Conservation (phyloP, 2,888 invertebrate species). For the Chaitophorus viminalis region DNA sequence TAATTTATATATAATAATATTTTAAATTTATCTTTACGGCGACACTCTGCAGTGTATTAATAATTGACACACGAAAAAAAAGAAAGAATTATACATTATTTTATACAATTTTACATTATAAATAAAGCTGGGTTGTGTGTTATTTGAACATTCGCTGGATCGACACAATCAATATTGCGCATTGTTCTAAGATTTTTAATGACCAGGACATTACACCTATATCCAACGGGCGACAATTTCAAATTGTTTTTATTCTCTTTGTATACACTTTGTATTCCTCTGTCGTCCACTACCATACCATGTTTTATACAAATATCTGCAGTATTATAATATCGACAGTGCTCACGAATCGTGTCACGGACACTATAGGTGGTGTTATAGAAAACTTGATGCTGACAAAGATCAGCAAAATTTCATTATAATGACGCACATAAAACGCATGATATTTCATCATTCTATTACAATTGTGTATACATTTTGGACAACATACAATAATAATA, state of each 20-base stretch:
- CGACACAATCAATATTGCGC: constrained; percentile 15
- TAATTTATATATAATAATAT: too few species aligned
- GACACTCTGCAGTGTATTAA: too few species aligned
- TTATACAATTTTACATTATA: background rate
- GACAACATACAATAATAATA: constrained; percentile 40
- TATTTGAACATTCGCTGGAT: constrained; percentile 23
- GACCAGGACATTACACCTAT: constrained; percentile 21
- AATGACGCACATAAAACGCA: constrained; percentile 16
- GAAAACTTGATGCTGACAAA: constrained; percentile 51
- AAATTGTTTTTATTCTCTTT: constrained; percentile 6
- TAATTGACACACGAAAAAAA: too few species aligned
- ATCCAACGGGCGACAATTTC: constrained; percentile 34
- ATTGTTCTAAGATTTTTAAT: constrained; percentile 53
- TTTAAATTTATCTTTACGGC: too few species aligned
- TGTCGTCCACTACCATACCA: background rate
- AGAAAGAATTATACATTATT: too few species aligned
- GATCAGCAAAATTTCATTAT: constrained; percentile 48
- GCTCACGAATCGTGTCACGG: constrained; percentile 56
- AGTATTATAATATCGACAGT: background rate
- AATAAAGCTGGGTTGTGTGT: background rate
- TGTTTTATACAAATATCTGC: constrained; percentile 28
- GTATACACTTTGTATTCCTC: background rate
- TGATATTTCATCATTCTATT: constrained; percentile 53
- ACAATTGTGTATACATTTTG: constrained; percentile 46
- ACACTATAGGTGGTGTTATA: constrained; percentile 41